Percentiles rank a stretch among this genome's conserved stretches.
Conservation (phyloP, 2,797 vertebrate species). For the Kryptopterus vitreolus region DNA sequence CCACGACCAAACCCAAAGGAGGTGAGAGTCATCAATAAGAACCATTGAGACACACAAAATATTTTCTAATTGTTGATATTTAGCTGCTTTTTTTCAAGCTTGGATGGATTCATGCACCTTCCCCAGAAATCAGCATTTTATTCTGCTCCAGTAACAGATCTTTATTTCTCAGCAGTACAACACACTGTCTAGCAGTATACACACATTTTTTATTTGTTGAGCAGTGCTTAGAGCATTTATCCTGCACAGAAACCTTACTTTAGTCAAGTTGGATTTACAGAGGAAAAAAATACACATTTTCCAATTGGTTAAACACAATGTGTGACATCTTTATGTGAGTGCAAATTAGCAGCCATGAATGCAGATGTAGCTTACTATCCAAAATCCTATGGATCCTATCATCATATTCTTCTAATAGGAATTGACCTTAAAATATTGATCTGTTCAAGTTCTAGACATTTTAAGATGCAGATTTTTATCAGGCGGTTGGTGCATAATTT, state of each 20-base stretch:
- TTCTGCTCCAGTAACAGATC: neutral
- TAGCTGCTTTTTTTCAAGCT: conserved; percentile 11
- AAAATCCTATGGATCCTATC: neutral
- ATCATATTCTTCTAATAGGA: neutral
- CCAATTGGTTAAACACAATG: neutral
- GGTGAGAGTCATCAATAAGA: conserved; percentile 56
- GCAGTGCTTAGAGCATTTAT: neutral
- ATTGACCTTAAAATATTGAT: no score
- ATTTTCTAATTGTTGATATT: neutral
- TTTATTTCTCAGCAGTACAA: neutral
- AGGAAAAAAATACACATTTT: neutral
- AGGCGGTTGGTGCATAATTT: no score
- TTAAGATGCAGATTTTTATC: no score
- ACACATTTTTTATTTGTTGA: conserved; percentile 11
- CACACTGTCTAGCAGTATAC: neutral
- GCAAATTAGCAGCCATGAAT: conserved; percentile 7
- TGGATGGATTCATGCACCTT: neutral
- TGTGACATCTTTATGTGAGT: neutral
- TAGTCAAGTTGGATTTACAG: no score
- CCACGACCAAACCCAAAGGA: conserved; percentile 67
- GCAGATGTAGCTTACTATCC: neutral
- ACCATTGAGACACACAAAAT: neutral
- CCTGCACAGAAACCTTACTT: neutral
- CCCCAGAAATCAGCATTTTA: neutral
- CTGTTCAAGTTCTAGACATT: neutral